Base-by-base conservation (phyloP, 1,140 invertebrate genomes). In the Druon quercuslanigerum region DNA sequence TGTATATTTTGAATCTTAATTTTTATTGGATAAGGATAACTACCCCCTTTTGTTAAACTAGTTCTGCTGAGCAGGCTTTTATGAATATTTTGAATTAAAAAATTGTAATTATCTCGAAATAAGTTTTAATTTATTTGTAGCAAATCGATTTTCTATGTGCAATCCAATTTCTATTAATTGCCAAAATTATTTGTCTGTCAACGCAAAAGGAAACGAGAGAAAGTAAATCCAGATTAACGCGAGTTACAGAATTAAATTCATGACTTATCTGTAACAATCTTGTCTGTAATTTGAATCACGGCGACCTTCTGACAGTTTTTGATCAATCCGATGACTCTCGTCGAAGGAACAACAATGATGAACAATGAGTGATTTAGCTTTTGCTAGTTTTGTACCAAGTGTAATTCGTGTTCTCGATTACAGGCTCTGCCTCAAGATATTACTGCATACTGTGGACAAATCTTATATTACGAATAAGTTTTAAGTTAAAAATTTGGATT, bases 311-410 rank as follows among this genome's bases (percentile, higher is more conserved):
- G 16, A 46, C 33, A 66, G 57, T 66, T 66, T 46, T 66, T 40
- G 25, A 66, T 40, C 25, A 66, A 40, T 66, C 20, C 25, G 12
- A 66, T 20, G 57, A 60, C 14, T 60, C 11, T 13, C 3, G 14
- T 25, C 13, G 20, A 56, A 56, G 20, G 12, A 13, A 25, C 57
- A 60, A 13, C 20, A 60, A 33, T 66, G 60, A 46, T 6, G 60
- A 66, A 66, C 11, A 40, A 66, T n/a, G 46, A 66, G 20, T 66
- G 60, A 14, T 40, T 13, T 46, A 81, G 76, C 74, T 76, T 82
- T 82, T 82, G 79, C 73, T 79, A 82, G 73, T 82, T 82, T 82
- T 82, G 77, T 82, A 82, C 75, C 71, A 73, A 75, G 50, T 40
- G 66, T 76, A 19, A 13, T 72, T 17, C 17, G 50, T 13, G 40